These are phyloP conservation scores for Stegodyphus mimosarum DNA, from an alignment of 1,140 invertebrate species.

Conservation along the genomic window DNA sequence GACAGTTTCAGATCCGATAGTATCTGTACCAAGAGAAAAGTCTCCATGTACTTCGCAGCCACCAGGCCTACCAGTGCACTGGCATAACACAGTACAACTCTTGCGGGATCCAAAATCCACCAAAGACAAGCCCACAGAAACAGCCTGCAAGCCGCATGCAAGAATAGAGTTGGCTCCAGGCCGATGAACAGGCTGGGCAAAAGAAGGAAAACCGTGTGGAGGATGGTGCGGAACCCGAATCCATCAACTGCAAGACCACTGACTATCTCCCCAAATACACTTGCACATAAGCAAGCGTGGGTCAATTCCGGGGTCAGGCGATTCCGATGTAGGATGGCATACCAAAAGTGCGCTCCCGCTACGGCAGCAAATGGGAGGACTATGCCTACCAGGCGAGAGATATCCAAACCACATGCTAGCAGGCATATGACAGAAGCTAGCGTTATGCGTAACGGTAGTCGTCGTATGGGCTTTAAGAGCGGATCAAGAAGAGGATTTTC, in stretches of 20 bases:
- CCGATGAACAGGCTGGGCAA: slow-evolving; percentile 12
- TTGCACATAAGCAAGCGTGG: slow-evolving; percentile 29
- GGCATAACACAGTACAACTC: background rate
- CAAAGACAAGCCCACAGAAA: slow-evolving; percentile 25
- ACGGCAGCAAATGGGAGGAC: slow-evolving; percentile 18
- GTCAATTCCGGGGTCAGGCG: background rate
- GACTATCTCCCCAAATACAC: slow-evolving; percentile 23
- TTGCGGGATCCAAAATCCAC: slow-evolving; percentile 12
- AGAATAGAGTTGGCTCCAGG: slow-evolving; percentile 2
- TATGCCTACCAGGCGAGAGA: background rate
- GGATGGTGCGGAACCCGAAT: background rate
- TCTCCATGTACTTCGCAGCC: slow-evolving; percentile 40
- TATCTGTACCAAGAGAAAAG: slow-evolving; percentile 14
- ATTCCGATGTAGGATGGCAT: background rate
- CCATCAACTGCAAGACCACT: background rate
- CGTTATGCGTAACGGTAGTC: background rate
- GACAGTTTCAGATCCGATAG: slow-evolving; percentile 30
- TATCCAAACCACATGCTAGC: background rate
- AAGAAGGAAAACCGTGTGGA: slow-evolving; percentile 4
- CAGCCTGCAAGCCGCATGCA: slow-evolving; percentile 22
- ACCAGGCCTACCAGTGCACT: background rate
- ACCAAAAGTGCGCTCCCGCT: slow-evolving; percentile 46
- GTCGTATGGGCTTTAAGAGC: background rate
- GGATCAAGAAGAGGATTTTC: background rate
- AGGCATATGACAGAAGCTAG: background rate